Evolutionary conservation across 2,888 invertebrate genomes (phyloP).

Genomic region (Eurois occulta): DNA sequence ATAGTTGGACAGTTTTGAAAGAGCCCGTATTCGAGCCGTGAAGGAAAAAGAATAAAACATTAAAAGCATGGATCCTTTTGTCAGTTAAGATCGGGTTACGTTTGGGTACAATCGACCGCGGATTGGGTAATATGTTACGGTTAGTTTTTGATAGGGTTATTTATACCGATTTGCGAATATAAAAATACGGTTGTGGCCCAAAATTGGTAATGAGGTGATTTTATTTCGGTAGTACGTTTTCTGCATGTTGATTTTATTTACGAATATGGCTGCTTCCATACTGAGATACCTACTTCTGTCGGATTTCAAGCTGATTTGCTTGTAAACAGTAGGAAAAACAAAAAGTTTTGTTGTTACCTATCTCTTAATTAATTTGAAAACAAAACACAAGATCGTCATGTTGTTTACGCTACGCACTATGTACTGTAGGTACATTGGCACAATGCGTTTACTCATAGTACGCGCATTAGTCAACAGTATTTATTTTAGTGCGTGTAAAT

Average conservation of each 20-base stretch:
- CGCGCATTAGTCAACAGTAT: conserved; percentile 8
- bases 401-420: background rate
- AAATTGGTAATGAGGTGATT: conserved; percentile 26
- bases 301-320: background rate
- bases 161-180: conserved; percentile 45
- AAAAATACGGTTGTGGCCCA: conserved; percentile 27
- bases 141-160: conserved; percentile 39
- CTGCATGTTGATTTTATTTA: background rate
- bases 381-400: background rate
- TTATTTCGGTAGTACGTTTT: conserved; percentile 23
- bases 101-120: conserved; percentile 45
- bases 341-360: background rate
- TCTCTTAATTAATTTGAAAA: background rate
- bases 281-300: background rate
- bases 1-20: conserved; percentile 52
- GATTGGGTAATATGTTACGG: conserved; percentile 36
- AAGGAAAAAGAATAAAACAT: conserved; percentile 54
- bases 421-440: background rate
- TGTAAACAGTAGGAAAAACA: background rate
- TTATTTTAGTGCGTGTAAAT: conserved; percentile 29
- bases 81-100: conserved; percentile 60
- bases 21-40: conserved; percentile 64
- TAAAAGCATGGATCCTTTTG: conserved; percentile 54
- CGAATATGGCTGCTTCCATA: background rate
- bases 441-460: background rate